phyloP scores from a whole-genome alignment of 2,113 vertebrate species.

The Alexandromys fortis region DNA sequence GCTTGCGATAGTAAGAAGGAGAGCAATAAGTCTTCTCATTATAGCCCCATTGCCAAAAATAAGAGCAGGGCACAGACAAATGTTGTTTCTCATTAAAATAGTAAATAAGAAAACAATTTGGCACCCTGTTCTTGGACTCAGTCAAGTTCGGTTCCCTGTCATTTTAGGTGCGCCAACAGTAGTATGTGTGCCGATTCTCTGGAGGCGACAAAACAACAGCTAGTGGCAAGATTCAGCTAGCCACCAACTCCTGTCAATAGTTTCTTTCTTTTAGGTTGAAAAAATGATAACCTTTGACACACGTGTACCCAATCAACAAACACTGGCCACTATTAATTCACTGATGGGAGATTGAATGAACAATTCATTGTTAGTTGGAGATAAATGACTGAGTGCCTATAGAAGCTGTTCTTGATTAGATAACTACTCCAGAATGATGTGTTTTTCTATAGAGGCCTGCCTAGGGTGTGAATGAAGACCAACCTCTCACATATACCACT shows the following conservation, averaged over 20 bases:
- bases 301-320: conserved; percentile 32
- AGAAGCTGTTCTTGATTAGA: not conserved
- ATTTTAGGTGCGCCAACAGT: not conserved
- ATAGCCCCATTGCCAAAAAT: conserved; percentile 20
- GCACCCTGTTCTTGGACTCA: not conserved
- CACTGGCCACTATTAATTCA: conserved; percentile 33
- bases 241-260: not conserved
- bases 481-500: not conserved
- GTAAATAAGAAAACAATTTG: conserved; percentile 17
- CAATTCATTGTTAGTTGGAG: conserved; percentile 46
- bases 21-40: not conserved
- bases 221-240: not conserved
- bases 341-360: conserved; percentile 43
- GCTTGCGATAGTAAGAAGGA: not conserved
- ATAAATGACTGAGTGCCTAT: conserved; percentile 28
- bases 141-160: conserved; percentile 4
- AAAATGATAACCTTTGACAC: not conserved
- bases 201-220: not conserved
- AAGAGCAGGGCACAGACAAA: conserved; percentile 36
- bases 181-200: conserved; percentile 1
- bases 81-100: conserved; percentile 51
- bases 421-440: not conserved
- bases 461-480: not conserved
- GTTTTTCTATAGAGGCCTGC: not conserved
- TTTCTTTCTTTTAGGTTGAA: conserved; percentile 6